Conservation (phyloP, 2,797 vertebrate species). For the Sebastes alutus region DNA sequence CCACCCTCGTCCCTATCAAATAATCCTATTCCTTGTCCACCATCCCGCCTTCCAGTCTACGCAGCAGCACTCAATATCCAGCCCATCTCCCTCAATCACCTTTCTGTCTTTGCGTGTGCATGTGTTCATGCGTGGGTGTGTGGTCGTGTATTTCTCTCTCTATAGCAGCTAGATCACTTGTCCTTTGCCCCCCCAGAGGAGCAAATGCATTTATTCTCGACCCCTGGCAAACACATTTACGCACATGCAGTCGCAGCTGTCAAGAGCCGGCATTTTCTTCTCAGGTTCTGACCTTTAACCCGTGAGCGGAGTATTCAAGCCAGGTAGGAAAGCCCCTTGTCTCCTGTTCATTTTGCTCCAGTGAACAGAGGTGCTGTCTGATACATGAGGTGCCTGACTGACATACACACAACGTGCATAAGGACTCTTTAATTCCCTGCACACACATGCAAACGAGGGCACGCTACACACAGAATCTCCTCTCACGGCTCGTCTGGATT, state of each 20-base stretch:
- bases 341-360: conserved; percentile 58
- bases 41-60: conserved; percentile 20
- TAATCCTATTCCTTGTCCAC: conserved; percentile 42
- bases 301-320: neutral
- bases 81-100: conserved; percentile 1
- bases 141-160: neutral
- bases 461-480: conserved; percentile 23
- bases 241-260: conserved; percentile 40
- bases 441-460: neutral
- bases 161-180: conserved; percentile 30
- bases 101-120: neutral
- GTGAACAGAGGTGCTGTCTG: conserved; percentile 68
- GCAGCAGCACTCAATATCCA: conserved; percentile 20
- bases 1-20: conserved; percentile 56
- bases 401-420: conserved; percentile 36
- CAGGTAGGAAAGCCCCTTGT: conserved; percentile 54
- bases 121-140: neutral
- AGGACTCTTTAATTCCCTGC: conserved; percentile 36
- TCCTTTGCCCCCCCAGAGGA: conserved; percentile 35
- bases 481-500: conserved; percentile 45
- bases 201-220: conserved; percentile 32
- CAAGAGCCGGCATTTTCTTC: conserved; percentile 33
- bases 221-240: conserved; percentile 41
- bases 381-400: conserved; percentile 70
- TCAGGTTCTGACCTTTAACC: conserved; percentile 43